Evolutionary conservation across 2,888 invertebrate genomes (phyloP).

Genomic region (Drosophila robusta): DNA sequence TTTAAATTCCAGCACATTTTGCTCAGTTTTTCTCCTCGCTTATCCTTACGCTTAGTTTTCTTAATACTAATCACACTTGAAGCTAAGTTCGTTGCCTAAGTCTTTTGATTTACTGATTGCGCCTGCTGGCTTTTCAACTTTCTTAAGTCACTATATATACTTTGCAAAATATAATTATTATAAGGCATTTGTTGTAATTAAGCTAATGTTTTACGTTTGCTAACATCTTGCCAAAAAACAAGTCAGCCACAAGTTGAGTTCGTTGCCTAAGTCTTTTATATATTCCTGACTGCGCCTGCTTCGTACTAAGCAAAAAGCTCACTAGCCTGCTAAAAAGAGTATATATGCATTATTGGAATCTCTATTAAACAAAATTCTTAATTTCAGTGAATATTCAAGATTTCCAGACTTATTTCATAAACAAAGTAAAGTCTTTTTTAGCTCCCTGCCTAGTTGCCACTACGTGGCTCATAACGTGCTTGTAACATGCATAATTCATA

Average conservation of each 20-base stretch:
- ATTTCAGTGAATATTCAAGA: background rate
- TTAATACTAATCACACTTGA: background rate
- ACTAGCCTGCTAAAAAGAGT: background rate
- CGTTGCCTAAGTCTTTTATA: slow-evolving; percentile 56
- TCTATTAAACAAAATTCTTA: background rate
- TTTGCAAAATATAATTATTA: background rate
- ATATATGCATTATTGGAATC: background rate
- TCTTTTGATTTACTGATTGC: slow-evolving; percentile 33
- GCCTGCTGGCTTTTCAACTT: background rate
- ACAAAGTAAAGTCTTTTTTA: slow-evolving; percentile 30
- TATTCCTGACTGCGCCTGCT: background rate
- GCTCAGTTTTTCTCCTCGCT: no score
- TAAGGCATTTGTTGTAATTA: background rate
- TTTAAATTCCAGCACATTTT: no score
- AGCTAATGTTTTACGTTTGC: background rate
- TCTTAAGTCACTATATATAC: background rate
- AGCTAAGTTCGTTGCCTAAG: slow-evolving; percentile 47
- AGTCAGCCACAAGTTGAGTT: slow-evolving; percentile 16
- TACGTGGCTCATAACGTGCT: slow-evolving; percentile 9
- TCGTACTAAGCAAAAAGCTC: background rate
- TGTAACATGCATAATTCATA: slow-evolving; percentile 44
- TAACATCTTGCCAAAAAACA: background rate
- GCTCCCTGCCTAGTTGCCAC: background rate
- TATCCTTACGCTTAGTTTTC: no score
- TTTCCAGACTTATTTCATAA: no score